phyloP scores from a whole-genome alignment of 2,113 vertebrate genomes.

The Amphiprion percula region DNA sequence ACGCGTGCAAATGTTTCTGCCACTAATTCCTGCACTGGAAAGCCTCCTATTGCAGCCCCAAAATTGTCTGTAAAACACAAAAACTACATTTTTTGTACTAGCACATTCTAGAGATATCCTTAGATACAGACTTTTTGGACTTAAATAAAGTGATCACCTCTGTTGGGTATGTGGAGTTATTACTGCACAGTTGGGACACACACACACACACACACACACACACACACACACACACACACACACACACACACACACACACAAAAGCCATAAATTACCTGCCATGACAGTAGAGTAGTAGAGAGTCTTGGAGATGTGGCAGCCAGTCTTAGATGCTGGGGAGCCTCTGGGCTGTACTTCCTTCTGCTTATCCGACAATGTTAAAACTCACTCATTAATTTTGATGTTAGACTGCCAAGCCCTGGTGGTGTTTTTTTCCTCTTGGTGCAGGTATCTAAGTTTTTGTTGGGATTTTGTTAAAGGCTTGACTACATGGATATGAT shows the following conservation, averaged over 20 bases:
- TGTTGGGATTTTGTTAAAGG: not conserved
- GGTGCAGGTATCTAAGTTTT: not conserved
- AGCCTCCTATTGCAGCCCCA: no score
- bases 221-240: no score
- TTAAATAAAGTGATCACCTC: not conserved
- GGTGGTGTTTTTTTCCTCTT: not conserved
- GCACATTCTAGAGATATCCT: not conserved
- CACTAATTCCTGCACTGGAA: no score
- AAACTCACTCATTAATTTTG: not conserved
- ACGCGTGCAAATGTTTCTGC: no score
- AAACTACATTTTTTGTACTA: not conserved
- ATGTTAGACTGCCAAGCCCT: not conserved
- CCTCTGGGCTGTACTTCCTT: not conserved
- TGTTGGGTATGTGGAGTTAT: not conserved
- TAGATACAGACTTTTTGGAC: not conserved
- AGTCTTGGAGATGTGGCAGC: not conserved
- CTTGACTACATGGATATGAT: not conserved
- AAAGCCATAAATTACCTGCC: not conserved
- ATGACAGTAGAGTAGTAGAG: not conserved
- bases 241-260: no score
- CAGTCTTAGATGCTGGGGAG: not conserved
- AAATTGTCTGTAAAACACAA: not conserved
- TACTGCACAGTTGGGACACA: not conserved
- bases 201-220: not conserved
- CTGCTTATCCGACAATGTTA: not conserved